Conservation (phyloP, 2,888 invertebrate genomes). For the Bursaphelenchus okinawaensis region DNA sequence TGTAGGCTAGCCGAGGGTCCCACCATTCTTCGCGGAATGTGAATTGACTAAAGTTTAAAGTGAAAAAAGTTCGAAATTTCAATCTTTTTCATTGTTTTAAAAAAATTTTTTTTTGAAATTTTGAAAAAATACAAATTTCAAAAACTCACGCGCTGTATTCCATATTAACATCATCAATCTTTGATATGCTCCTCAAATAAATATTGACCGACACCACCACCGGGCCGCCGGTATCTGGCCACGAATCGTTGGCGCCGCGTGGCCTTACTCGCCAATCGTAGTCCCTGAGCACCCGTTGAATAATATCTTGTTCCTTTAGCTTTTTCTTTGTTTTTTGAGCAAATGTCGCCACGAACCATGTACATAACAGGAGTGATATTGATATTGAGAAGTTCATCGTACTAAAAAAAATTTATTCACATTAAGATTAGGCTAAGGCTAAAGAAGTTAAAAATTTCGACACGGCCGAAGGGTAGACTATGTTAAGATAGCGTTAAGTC, state of each 20-base stretch:
- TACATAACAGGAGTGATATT: background rate
- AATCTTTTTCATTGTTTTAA: background rate
- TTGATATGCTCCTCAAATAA: slow-evolving; percentile 53
- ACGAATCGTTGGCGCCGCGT: slow-evolving; percentile 46
- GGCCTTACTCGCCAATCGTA: slow-evolving; percentile 57
- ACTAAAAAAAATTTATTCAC: too few species aligned
- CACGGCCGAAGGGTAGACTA: too few species aligned
- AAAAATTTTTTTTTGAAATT: background rate
- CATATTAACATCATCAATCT: slow-evolving; percentile 58
- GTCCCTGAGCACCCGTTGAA: slow-evolving; percentile 46
- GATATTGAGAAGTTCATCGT: background rate
- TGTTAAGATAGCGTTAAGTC: too few species aligned
- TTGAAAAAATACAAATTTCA: background rate
- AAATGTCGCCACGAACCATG: background rate
- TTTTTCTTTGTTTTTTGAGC: slow-evolving; percentile 39
- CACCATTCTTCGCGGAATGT: slow-evolving; percentile 95
- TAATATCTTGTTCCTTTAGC: slow-evolving; percentile 54
- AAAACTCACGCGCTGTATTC: slow-evolving; percentile 88
- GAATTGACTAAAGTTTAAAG: slow-evolving; percentile 25
- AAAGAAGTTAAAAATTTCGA: too few species aligned
- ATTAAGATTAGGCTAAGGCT: too few species aligned
- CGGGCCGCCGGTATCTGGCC: slow-evolving; percentile 63
- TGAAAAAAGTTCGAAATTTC: background rate
- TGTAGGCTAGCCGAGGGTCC: slow-evolving; percentile 70
- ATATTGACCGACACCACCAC: slow-evolving; percentile 55